These are phyloP conservation scores for Mythimna ferrago DNA, from an alignment of 2,888 invertebrate genomes.

Conservation along the genomic window DNA sequence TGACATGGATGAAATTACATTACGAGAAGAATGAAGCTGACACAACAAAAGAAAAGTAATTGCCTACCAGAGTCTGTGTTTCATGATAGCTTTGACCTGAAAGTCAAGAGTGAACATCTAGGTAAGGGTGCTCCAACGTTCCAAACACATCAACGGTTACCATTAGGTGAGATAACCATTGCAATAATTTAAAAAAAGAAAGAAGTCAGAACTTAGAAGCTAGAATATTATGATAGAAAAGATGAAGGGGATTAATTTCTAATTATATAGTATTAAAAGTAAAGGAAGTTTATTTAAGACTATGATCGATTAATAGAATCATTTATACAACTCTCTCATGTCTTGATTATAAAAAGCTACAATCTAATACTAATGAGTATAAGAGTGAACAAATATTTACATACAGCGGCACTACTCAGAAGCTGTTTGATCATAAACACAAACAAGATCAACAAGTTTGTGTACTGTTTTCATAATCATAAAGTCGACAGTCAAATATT, in stretches of 20 bases:
- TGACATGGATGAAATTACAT: background rate
- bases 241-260: background rate
- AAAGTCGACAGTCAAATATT: slow-evolving; percentile 15
- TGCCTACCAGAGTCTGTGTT: too few relatives aligned
- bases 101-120: too few relatives aligned
- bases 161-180: too few relatives aligned
- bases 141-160: too few relatives aligned
- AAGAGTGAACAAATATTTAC: slow-evolving; percentile 13
- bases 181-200: too few relatives aligned
- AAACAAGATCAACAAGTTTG: slow-evolving; percentile 9
- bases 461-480: slow-evolving; percentile 33
- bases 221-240: too few relatives aligned
- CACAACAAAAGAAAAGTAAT: too few relatives aligned
- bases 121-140: too few relatives aligned
- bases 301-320: background rate
- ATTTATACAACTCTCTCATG: background rate
- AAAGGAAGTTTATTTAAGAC: background rate
- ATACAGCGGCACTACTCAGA: slow-evolving; percentile 23
- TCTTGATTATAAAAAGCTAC: background rate
- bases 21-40: background rate
- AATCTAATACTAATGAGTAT: background rate
- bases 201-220: too few relatives aligned
- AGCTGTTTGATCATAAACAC: slow-evolving; percentile 2
- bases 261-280: background rate
- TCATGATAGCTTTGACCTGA: too few relatives aligned